phyloP scores from a whole-genome alignment of 2,888 invertebrate species.

The Chirona hameri region DNA sequence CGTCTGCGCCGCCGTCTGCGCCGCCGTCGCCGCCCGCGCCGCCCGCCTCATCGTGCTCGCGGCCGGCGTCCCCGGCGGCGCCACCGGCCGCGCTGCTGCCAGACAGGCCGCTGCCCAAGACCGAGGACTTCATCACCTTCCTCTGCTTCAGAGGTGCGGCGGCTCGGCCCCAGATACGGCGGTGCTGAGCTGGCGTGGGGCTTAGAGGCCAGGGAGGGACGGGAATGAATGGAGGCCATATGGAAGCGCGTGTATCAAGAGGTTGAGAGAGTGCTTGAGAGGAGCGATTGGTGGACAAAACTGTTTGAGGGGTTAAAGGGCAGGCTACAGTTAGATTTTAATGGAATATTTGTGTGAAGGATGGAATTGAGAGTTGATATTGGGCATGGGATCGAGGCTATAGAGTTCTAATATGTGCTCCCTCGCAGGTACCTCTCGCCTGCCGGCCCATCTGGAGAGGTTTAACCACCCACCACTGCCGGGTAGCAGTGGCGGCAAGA shows the following conservation, averaged over 20 bases:
- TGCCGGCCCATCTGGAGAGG: conserved; percentile 69
- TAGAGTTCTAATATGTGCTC: no score
- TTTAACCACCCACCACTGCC: conserved; percentile 53
- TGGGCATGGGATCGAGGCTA: no score
- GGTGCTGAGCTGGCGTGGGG: not conserved
- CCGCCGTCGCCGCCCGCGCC: conserved; percentile 38
- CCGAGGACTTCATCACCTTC: conserved; percentile 81
- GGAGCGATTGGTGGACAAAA: no score
- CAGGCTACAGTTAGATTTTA: no score
- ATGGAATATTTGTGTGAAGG: no score
- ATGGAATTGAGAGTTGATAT: no score
- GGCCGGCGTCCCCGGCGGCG: conserved; percentile 34
- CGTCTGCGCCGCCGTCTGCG: conserved; percentile 36
- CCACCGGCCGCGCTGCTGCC: not conserved
- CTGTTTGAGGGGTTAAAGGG: no score
- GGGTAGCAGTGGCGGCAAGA: conserved; percentile 37
- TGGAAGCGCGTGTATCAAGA: no score
- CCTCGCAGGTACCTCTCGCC: conserved; percentile 58
- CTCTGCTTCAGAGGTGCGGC: conserved; percentile 69
- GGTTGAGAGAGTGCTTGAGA: no score
- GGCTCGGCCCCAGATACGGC: not conserved
- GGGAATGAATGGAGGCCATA: no score
- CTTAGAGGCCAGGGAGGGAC: no score
- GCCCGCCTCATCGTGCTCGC: not conserved
- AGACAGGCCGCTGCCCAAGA: conserved; percentile 61